Conservation (phyloP, 2,888 invertebrate species). For the Dysmachus trigonus region DNA sequence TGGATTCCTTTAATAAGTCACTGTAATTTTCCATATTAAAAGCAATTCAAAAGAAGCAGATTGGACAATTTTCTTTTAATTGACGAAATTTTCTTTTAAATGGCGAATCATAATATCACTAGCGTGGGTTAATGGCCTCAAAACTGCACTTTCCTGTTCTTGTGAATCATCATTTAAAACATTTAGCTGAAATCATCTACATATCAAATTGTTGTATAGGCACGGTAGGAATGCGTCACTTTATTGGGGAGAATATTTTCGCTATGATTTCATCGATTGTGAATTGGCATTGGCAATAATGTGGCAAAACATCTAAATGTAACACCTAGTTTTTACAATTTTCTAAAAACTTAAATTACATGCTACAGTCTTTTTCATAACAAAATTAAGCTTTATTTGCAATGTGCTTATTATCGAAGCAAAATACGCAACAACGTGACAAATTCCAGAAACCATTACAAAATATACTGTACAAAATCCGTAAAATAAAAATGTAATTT, state of each 20-base stretch:
- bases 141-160: not conserved
- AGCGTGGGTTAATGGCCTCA: not conserved
- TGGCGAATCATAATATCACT: too few relatives aligned
- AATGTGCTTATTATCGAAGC: too few relatives aligned
- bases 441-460: not conserved
- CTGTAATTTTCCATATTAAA: not conserved
- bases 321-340: not conserved
- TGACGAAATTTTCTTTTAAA: too few relatives aligned
- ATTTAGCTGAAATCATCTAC: not conserved
- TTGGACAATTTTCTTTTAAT: not conserved
- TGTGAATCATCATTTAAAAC: not conserved
- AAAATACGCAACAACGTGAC: too few relatives aligned
- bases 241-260: not conserved
- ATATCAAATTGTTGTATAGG: not conserved
- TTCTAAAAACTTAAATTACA: too few relatives aligned
- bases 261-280: not conserved
- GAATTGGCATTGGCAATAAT: not conserved
- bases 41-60: not conserved
- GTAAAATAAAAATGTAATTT: not conserved
- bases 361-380: too few relatives aligned
- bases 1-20: not conserved
- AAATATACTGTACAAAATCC: not conserved
- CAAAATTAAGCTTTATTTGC: too few relatives aligned
- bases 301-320: not conserved
- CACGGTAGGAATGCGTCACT: not conserved